Percentiles rank a stretch among this genome's conserved stretches.
These are phyloP conservation scores for Stictocephala bisonia DNA, from an alignment of 2,888 invertebrate genomes.

Conservation along the genomic window DNA sequence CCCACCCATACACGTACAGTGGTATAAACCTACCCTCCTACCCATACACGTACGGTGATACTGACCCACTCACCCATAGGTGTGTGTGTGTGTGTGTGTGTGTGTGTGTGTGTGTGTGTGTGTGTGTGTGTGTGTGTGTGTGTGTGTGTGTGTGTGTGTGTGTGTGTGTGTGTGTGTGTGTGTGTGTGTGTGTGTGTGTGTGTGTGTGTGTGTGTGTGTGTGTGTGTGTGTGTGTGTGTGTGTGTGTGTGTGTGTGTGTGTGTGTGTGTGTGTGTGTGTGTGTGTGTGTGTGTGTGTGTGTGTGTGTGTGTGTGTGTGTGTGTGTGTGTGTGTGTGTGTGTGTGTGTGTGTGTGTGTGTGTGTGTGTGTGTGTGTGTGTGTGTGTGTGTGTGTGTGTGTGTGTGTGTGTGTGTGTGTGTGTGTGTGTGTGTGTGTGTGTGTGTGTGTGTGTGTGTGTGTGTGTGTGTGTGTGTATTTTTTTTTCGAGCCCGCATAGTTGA, in stretches of 20 bases:
- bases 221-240: not conserved
- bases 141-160: not conserved
- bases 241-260: constrained; percentile 1
- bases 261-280: constrained; percentile 13
- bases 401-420: constrained; percentile 6
- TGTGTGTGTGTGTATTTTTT: no score
- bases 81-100: not conserved
- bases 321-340: constrained; percentile 13
- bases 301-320: not conserved
- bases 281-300: constrained; percentile 13
- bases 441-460: not conserved
- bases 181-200: not conserved
- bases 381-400: constrained; percentile 9
- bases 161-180: not conserved
- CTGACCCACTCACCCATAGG: no score
- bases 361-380: constrained; percentile 13
- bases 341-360: constrained; percentile 2
- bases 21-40: no score
- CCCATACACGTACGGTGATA: no score
- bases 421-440: constrained; percentile 13
- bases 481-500: no score
- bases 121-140: not conserved
- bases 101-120: not conserved
- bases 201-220: not conserved
- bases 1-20: no score